Percentiles rank a stretch among this genome's conserved stretches.
Evolutionary conservation across 1,140 invertebrate genomes (phyloP).

Genomic region (Episyrphus balteatus): DNA sequence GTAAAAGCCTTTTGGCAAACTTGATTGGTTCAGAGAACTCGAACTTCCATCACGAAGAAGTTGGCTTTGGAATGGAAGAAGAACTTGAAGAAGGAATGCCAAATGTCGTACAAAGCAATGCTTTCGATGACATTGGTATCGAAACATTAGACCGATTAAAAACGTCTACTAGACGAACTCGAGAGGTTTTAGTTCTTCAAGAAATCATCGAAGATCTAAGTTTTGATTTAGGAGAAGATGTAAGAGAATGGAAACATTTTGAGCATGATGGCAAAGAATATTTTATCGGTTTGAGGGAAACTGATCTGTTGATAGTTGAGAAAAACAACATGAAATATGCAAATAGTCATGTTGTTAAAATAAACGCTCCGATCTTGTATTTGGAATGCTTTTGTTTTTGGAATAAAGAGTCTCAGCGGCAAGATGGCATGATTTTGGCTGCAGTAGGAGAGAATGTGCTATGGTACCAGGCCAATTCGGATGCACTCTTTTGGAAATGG

Average conservation of each 20-base stretch:
- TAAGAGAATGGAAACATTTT: constrained; percentile 21
- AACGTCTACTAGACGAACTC: constrained; percentile 19
- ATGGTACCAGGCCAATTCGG: constrained; percentile 17
- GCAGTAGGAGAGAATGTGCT: constrained; percentile 10
- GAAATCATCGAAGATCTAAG: constrained; percentile 20
- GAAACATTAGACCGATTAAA: constrained; percentile 19
- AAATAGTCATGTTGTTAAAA: constrained; percentile 1
- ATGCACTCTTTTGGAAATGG: constrained; percentile 20
- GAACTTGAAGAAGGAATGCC: constrained; percentile 1
- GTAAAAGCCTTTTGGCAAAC: neutral
- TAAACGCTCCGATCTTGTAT: constrained; percentile 2
- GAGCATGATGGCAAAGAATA: constrained; percentile 16
- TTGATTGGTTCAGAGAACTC: neutral
- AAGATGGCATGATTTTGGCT: constrained; percentile 19
- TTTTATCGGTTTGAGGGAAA: constrained; percentile 14
- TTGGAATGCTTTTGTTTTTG: constrained; percentile 15
- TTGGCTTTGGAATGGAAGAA: neutral
- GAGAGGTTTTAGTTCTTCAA: constrained; percentile 23
- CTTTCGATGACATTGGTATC: constrained; percentile 15
- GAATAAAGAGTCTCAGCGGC: constrained; percentile 11
- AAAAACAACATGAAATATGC: constrained; percentile 7
- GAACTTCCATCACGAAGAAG: neutral
- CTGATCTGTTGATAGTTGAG: constrained; percentile 11
- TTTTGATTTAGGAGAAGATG: constrained; percentile 14
- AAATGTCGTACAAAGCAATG: constrained; percentile 20